Percentiles rank a stretch among this genome's conserved stretches.
Evolutionary conservation across 2,888 invertebrate species (phyloP).

Genomic region (Drosophila buzzatii): DNA sequence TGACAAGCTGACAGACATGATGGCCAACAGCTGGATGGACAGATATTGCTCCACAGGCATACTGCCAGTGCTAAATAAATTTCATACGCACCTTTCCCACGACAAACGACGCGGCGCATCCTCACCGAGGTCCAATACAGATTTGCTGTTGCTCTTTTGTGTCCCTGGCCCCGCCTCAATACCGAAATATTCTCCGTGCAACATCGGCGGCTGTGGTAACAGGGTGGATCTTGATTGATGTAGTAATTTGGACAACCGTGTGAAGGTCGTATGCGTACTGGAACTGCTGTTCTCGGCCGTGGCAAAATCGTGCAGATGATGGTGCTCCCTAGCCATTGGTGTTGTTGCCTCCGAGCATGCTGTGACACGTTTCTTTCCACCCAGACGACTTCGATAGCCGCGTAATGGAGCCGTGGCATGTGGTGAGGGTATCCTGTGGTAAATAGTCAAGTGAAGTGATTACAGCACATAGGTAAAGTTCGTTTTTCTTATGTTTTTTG

Average conservation of each 20-base stretch:
- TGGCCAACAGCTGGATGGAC: conserved; percentile 1
- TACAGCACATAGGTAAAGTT: conserved; percentile 35
- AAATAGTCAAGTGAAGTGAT: conserved; percentile 59
- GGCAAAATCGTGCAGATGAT: conserved; percentile 52
- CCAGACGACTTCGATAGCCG: conserved; percentile 86
- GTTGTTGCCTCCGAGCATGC: conserved; percentile 71
- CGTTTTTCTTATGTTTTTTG: too few relatives aligned
- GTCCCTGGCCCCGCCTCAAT: conserved; percentile 50
- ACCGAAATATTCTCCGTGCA: conserved; percentile 86
- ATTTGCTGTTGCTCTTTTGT: conserved; percentile 14
- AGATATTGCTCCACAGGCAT: not conserved
- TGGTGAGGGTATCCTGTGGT: conserved; percentile 86
- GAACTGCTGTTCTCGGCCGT: conserved; percentile 43
- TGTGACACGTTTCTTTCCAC: conserved; percentile 80
- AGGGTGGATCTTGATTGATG: conserved; percentile 80
- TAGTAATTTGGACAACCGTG: conserved; percentile 82
- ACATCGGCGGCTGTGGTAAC: conserved; percentile 52
- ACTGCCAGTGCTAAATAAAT: conserved; percentile 38
- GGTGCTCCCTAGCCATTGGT: conserved; percentile 55
- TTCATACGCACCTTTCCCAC: conserved; percentile 86
- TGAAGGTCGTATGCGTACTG: conserved; percentile 56
- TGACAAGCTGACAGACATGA: conserved; percentile 34
- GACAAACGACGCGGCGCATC: conserved; percentile 86
- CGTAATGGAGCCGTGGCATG: conserved; percentile 86
- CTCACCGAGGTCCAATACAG: conserved; percentile 80